Evolutionary conservation across 2,113 vertebrate genomes (phyloP).

Genomic region (Castor canadensis): DNA sequence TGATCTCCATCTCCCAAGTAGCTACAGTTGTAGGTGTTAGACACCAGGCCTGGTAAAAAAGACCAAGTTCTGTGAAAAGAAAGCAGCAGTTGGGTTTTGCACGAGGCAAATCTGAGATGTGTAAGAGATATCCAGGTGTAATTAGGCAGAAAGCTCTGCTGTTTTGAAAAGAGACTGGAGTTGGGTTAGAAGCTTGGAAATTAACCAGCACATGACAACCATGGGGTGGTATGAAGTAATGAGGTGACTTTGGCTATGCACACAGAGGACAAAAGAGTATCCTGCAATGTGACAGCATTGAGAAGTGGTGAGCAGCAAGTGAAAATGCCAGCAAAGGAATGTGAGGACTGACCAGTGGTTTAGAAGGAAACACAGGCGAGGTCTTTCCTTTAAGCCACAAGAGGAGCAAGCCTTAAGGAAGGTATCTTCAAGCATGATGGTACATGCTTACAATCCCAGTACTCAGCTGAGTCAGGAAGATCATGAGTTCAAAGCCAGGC

Average conservation of each 20-base stretch:
- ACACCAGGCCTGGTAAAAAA: no score
- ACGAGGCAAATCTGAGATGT: not conserved
- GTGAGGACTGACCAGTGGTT: not conserved
- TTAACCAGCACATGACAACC: not conserved
- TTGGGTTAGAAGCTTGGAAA: no score
- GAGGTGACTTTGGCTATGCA: rapidly evolving
- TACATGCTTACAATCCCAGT: no score
- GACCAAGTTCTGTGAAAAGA: not conserved
- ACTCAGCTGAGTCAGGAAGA: no score
- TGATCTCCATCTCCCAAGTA: no score
- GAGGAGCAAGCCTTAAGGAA: not conserved
- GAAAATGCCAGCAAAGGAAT: not conserved
- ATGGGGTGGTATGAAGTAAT: rapidly evolving
- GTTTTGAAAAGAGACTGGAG: not conserved
- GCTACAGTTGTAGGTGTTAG: no score
- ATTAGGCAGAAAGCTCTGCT: not conserved
- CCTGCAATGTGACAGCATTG: rapidly evolving
- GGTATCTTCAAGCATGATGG: no score
- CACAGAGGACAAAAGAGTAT: no score
- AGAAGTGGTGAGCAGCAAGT: no score
- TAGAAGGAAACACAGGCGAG: not conserved
- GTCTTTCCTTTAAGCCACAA: not conserved
- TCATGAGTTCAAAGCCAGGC: no score
- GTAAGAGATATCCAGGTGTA: not conserved
- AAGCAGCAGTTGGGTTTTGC: not conserved